A percentile compares a stretch with the other conserved stretches of the same genome.
These are phyloP conservation scores for Struthio camelus DNA, from an alignment of 2,113 vertebrate species.

Conservation along the genomic window DNA sequence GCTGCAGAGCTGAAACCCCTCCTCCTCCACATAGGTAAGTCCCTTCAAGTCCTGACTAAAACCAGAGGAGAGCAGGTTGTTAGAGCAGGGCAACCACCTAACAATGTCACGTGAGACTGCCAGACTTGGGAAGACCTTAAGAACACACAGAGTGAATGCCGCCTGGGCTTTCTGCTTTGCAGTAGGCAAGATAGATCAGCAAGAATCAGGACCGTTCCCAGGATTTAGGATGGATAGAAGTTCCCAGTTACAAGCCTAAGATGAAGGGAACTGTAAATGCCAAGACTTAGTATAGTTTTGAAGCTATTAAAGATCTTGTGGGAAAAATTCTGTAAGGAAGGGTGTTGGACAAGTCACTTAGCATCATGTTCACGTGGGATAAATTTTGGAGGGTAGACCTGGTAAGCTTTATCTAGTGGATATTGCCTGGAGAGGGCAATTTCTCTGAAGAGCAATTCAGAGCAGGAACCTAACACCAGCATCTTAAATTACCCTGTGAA, in stretches of 20 bases:
- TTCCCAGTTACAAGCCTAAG: neutral
- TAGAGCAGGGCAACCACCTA: neutral
- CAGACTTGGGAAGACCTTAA: accelerated
- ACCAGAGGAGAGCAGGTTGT: neutral
- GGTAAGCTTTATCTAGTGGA: neutral
- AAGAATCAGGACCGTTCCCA: neutral
- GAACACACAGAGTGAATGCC: neutral
- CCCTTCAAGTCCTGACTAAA: neutral
- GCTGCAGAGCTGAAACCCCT: neutral
- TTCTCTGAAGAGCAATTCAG: neutral
- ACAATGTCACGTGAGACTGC: accelerated
- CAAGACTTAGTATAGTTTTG: neutral
- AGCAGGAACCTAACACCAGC: neutral
- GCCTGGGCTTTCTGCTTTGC: neutral
- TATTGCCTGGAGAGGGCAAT: neutral
- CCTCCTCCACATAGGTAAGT: accelerated
- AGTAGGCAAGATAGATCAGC: neutral
- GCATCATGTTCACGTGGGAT: neutral
- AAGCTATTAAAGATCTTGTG: neutral
- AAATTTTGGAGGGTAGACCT: neutral
- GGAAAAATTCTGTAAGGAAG: neutral
- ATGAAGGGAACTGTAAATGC: neutral
- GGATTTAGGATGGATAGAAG: neutral
- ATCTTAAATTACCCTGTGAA: neutral
- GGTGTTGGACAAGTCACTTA: neutral